Evolutionary conservation across 1,140 invertebrate species (phyloP), one percentile per base, ranked within the genome.

Genomic region (Colletes latitarsis): DNA sequence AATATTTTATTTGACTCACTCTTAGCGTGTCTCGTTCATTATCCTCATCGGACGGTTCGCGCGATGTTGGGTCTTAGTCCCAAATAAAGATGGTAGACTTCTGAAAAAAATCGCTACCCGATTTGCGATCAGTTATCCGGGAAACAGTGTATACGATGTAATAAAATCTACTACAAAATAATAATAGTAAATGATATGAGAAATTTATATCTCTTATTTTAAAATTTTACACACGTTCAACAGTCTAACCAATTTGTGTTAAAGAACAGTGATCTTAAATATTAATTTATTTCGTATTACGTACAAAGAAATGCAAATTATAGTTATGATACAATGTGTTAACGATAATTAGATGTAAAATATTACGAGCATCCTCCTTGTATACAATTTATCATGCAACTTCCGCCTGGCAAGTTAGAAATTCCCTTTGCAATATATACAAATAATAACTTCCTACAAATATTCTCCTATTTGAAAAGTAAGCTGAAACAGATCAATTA

Each of bases 381-480:
- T 77, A 70, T 66, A 12, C 49, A 77, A 4, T 62, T 58, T 64
- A 43, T 10, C 68, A 43, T 57, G 66, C 19, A 63, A 77, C 64
- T 10, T 39, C n/a, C 58, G 52, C 55, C 39, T n/a, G 41, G 60
- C 43, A 69, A 82, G 60, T 21, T 64, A 15, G 19, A 79, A 79
- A 73, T 60, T 53, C 58, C 72, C 15, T 49, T 53, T 64, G 15
- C 62, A 68, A 82, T 82, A 60, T 69, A 74, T 64, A 82, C 74
- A 60, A 84, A 66, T 69, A 66, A 79, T 66, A 15, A 73, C 70
- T 82, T 76, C 67, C 70, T 63, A 69, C 3, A 77, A 15, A 43
- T 58, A 62, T 58, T 68, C 46, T 55, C 88, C 94, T 94, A 96
- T 89, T 95, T 96, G 89, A 96, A 96, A 30, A 96, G 92, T 89